phyloP scores from a whole-genome alignment of 2,888 invertebrate species.

The Leptinotarsa juncta region DNA sequence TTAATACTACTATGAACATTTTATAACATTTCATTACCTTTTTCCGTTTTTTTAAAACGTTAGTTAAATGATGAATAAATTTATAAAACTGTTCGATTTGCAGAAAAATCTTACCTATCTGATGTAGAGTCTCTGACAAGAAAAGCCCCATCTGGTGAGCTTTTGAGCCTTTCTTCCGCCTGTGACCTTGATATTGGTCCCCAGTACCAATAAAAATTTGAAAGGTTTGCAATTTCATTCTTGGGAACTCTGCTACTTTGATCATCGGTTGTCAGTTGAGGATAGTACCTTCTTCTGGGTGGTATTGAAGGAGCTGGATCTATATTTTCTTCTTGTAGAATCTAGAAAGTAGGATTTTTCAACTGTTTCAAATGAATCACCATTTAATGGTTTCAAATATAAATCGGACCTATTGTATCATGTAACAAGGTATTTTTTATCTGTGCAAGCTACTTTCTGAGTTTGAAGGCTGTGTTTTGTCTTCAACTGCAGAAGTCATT shows the following conservation, averaged over 20 bases:
- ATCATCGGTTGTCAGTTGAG: conserved; percentile 35
- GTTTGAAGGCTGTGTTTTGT: too few species aligned
- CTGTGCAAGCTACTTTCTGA: too few species aligned
- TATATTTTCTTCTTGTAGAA: conserved; percentile 3
- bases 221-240: conserved; percentile 59
- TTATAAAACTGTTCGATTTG: too few species aligned
- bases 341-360: conserved; percentile 5
- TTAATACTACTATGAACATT: too few species aligned
- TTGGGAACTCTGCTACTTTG: conserved; percentile 47
- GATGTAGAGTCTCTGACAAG: conserved; percentile 83
- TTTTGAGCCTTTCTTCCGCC: conserved; percentile 76
- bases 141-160: conserved; percentile 81
- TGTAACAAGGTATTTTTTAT: too few species aligned
- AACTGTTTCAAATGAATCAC: not conserved
- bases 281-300: conserved; percentile 39
- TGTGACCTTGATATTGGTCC: conserved; percentile 79
- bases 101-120: conserved; percentile 62
- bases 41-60: too few species aligned
- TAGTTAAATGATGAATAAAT: too few species aligned
- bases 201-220: conserved; percentile 83
- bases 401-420: too few species aligned
- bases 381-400: too few species aligned
- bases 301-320: conserved; percentile 36
- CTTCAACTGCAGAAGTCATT: too few species aligned
- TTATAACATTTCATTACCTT: too few species aligned